These are phyloP conservation scores for Ciconia stormi DNA, from an alignment of 2,113 vertebrate species.

Conservation along the genomic window DNA sequence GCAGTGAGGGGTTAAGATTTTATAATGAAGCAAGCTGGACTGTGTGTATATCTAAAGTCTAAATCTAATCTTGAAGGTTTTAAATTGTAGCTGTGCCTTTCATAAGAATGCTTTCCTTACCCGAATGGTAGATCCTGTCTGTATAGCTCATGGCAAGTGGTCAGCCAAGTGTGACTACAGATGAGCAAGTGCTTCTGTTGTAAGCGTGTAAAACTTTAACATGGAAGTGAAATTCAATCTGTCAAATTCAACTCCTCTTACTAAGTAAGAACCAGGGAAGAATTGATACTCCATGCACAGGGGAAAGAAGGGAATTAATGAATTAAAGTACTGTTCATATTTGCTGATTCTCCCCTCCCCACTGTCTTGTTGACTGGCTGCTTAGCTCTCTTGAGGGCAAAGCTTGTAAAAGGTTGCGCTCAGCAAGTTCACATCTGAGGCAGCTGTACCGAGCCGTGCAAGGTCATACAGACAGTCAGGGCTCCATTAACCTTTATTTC, in stretches of 20 bases:
- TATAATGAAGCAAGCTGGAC: not conserved
- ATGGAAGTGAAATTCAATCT: not conserved
- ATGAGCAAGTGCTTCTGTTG: not conserved
- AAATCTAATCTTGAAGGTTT: not conserved
- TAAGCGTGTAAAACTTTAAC: not conserved
- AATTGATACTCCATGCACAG: rapidly evolving
- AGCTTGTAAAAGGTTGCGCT: not conserved
- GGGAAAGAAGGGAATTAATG: not conserved
- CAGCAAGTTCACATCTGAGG: not conserved
- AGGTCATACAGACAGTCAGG: not conserved
- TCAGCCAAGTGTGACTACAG: not conserved
- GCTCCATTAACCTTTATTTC: not conserved
- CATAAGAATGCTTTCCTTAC: not conserved
- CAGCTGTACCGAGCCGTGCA: not conserved
- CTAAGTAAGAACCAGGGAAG: not conserved
- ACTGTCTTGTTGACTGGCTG: not conserved
- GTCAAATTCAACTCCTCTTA: not conserved
- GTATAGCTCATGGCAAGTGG: not conserved
- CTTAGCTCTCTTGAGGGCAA: not conserved
- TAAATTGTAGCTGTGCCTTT: not conserved
- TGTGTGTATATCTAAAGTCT: not conserved
- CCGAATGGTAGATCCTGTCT: not conserved
- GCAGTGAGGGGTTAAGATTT: not conserved
- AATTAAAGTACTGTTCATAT: not conserved
- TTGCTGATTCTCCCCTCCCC: not conserved